These are phyloP conservation scores for Drosophila paranaensis DNA, from an alignment of 2,888 invertebrate genomes.

Conservation along the genomic window DNA sequence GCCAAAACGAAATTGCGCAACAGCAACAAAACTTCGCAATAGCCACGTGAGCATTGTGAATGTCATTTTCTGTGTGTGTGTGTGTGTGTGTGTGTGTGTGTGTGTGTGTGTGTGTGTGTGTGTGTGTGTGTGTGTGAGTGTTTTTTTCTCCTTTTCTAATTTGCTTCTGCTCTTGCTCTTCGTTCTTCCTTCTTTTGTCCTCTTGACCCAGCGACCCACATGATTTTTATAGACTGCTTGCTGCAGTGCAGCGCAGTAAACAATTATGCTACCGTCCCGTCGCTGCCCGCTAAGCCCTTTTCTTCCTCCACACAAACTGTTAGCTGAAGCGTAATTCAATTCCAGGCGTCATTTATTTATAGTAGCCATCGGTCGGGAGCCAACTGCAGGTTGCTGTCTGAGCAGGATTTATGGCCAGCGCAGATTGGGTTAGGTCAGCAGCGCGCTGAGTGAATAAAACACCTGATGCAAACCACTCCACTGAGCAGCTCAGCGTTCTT, in stretches of 20 bases:
- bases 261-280: constrained; percentile 41
- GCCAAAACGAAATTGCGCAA: constrained; percentile 74
- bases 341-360: constrained; percentile 78
- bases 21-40: constrained; percentile 49
- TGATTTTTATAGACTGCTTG: constrained; percentile 68
- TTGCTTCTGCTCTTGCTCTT: constrained; percentile 3
- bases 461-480: constrained; percentile 52
- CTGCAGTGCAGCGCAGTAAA: constrained; percentile 69
- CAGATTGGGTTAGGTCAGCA: constrained; percentile 77
- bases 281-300: constrained; percentile 1
- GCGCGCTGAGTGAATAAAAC: constrained; percentile 35
- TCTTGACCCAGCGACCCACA: constrained; percentile 31
- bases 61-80: constrained; percentile 3
- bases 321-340: constrained; percentile 73
- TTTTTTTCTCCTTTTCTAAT: constrained; percentile 2
- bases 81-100: no score
- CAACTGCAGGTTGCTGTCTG: constrained; percentile 36
- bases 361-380: constrained; percentile 51
- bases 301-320: constrained; percentile 16
- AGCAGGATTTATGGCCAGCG: constrained; percentile 61
- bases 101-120: no score
- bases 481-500: not conserved
- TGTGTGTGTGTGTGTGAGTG: no score
- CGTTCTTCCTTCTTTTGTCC: constrained; percentile 2
- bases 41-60: constrained; percentile 59